phyloP scores from a whole-genome alignment of 2,888 invertebrate genomes.

The Unio delphinus region DNA sequence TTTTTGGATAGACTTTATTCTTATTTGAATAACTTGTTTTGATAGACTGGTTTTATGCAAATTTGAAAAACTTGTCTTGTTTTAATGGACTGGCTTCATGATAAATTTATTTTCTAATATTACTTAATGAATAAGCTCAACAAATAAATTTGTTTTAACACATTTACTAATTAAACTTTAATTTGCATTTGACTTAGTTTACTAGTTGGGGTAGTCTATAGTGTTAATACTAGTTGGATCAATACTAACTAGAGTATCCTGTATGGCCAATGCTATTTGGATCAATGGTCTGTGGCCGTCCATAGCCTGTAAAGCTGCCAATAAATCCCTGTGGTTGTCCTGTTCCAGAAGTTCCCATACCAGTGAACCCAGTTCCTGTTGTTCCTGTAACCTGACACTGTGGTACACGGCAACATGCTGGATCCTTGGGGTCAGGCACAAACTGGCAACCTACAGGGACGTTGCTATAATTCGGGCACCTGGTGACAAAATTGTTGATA shows the following conservation, averaged over 20 bases:
- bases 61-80: too few relatives aligned
- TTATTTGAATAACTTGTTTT: too few relatives aligned
- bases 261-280: neutral
- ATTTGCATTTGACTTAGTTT: too few relatives aligned
- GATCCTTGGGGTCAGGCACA: slow-evolving; percentile 55
- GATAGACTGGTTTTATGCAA: too few relatives aligned
- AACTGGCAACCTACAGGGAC: slow-evolving; percentile 50
- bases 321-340: slow-evolving; percentile 37
- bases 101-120: too few relatives aligned
- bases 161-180: too few relatives aligned
- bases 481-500: slow-evolving; percentile 10
- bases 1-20: too few relatives aligned
- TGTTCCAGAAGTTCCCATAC: slow-evolving; percentile 6
- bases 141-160: too few relatives aligned
- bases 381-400: slow-evolving; percentile 45
- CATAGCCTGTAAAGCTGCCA: slow-evolving; percentile 53
- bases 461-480: slow-evolving; percentile 51
- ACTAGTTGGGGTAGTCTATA: neutral
- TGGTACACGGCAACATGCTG: slow-evolving; percentile 54
- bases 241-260: neutral
- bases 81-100: too few relatives aligned
- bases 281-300: slow-evolving; percentile 36
- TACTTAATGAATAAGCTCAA: too few relatives aligned
- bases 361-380: slow-evolving; percentile 25
- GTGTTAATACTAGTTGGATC: neutral